Conservation (phyloP, 2,113 vertebrate genomes). For the Sebastes fasciatus region DNA sequence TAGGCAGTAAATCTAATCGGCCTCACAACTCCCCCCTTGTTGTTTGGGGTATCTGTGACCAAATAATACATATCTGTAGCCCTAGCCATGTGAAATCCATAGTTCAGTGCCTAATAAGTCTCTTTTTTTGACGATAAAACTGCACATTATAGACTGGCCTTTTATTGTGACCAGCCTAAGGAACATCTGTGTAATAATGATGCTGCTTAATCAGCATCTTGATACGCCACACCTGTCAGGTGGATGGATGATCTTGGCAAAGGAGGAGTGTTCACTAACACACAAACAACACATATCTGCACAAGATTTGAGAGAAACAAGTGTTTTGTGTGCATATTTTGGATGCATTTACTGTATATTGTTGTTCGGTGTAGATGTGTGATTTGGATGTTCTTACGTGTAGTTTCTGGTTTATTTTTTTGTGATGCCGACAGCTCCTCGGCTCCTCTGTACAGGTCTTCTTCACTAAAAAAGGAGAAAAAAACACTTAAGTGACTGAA, state of each 20-base stretch:
- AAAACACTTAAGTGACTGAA: not conserved
- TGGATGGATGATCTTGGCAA: not conserved
- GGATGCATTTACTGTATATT: conserved; percentile 52
- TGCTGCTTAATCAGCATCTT: not conserved
- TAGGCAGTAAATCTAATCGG: too few species aligned
- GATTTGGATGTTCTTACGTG: conserved; percentile 60
- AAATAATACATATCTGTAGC: not conserved
- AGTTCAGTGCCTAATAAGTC: not conserved
- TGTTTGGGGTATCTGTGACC: too few species aligned
- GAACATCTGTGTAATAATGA: not conserved
- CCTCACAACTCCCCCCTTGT: too few species aligned
- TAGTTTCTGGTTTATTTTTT: conserved; percentile 45
- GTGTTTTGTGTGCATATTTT: not conserved
- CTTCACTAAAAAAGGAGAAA: conserved; percentile 63
- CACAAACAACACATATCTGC: not conserved
- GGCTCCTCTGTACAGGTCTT: conserved; percentile 81
- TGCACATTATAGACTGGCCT: not conserved
- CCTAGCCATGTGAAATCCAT: not conserved
- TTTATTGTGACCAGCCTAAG: not conserved
- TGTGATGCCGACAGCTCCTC: conserved; percentile 74
- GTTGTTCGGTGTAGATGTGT: not conserved
- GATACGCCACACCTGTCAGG: not conserved
- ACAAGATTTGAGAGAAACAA: too few species aligned
- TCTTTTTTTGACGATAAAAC: not conserved
- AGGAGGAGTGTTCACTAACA: not conserved